Conservation (phyloP, 2,888 invertebrate genomes). For the Axea sp. region DNA sequence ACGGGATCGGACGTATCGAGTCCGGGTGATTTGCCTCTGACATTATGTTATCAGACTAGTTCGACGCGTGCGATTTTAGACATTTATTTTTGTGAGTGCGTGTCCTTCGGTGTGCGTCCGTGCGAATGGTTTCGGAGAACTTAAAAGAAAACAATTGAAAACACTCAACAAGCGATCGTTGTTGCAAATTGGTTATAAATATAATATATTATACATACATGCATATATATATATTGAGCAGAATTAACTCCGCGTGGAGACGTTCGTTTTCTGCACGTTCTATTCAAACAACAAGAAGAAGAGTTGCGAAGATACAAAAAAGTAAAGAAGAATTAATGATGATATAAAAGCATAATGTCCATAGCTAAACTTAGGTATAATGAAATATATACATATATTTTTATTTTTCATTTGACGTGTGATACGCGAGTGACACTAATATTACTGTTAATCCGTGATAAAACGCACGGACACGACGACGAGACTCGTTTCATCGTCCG, state of each 20-base stretch:
- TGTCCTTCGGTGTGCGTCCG: conserved; percentile 64
- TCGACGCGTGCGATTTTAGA: conserved; percentile 67
- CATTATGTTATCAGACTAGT: conserved; percentile 45
- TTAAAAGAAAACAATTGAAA: conserved; percentile 23
- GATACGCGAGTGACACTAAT: conserved; percentile 58
- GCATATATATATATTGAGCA: conserved; percentile 42
- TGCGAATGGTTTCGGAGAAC: conserved; percentile 51
- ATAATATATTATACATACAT: conserved; percentile 60
- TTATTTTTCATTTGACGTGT: conserved; percentile 58
- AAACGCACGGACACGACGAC: conserved; percentile 15
- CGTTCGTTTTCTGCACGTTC: no score
- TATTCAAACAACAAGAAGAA: conserved; percentile 2
- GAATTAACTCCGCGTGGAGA: no score
- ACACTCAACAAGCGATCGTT: conserved; percentile 42
- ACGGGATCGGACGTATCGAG: conserved; percentile 24
- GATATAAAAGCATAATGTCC: conserved; percentile 44
- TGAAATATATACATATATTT: conserved; percentile 43
- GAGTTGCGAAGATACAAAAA: conserved; percentile 9
- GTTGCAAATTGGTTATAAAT: conserved; percentile 56
- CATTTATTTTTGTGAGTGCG: conserved; percentile 71
- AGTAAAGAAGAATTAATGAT: background rate
- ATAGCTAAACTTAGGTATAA: conserved; percentile 53
- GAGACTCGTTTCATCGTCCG: conserved; percentile 12
- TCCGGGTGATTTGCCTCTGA: conserved; percentile 47
- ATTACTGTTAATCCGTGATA: conserved; percentile 50